A percentile compares a stretch with the other conserved stretches of the same genome.
Conservation (phyloP, 2,888 invertebrate genomes). For the Dryobotodes eremita region DNA sequence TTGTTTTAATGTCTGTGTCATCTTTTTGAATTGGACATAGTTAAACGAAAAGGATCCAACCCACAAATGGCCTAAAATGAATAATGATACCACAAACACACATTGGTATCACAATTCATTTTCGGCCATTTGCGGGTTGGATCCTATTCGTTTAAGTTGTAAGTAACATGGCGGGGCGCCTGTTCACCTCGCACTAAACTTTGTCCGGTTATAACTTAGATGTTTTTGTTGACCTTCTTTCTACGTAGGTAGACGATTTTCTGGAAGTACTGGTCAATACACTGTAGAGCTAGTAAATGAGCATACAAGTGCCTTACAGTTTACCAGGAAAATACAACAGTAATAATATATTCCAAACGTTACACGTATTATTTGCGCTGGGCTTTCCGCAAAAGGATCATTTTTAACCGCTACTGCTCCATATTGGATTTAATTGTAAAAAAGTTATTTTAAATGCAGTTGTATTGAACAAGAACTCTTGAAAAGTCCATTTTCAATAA, state of each 20-base stretch:
- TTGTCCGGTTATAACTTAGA: not conserved
- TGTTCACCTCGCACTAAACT: not conserved
- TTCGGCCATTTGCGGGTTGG: no score
- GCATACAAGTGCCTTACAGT: not conserved
- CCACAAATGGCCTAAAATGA: no score
- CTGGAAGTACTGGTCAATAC: constrained; percentile 13
- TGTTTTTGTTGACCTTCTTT: constrained; percentile 11
- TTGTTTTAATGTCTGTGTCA: not conserved
- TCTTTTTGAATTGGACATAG: not conserved
- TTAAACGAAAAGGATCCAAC: no score
- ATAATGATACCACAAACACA: no score
- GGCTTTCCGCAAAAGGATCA: constrained; percentile 36
- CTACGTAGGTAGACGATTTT: constrained; percentile 9
- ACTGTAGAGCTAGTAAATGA: constrained; percentile 2
- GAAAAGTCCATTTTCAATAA: not conserved
- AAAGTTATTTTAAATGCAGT: not conserved
- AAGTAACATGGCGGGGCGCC: not conserved
- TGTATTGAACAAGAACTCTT: not conserved
- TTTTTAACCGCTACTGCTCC: not conserved
- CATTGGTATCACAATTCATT: no score
- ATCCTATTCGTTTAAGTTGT: no score
- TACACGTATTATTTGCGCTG: constrained; percentile 1
- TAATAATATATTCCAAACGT: constrained; percentile 3
- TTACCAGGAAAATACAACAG: constrained; percentile 44
- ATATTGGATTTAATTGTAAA: not conserved